Evolutionary conservation across 2,113 vertebrate species (phyloP), one percentile per base, ranked within the genome.

Genomic region (Myotis brandtii): DNA sequence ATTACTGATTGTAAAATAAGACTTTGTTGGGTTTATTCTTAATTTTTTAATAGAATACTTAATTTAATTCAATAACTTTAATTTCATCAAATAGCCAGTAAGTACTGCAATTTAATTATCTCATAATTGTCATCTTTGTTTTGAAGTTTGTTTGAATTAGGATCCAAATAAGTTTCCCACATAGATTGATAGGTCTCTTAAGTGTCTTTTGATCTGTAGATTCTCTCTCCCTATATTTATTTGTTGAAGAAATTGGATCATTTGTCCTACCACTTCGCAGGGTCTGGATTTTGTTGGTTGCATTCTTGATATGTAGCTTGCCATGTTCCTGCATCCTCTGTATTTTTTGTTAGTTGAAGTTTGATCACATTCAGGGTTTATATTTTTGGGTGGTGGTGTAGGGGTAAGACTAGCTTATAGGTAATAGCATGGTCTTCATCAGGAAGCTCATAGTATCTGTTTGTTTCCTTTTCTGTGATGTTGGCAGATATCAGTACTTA

Each of bases 211-310:
- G 85, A 70, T 48, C 62, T 69, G 6, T 32, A 46, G 34, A 48
- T 59, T 64, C 34, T 75, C 40, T 75, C 79, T 69, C 3, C 34
- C 20, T 72, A 23, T 34, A 89, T 79, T 64, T 89, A 30, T 70
- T 89, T 89, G 23, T 85, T 93, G 54, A 93, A 85, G 66, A 93
- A 76, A 67, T 56, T 25, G 40, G 30, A 64, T 92, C 4, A 54
- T 72, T 89, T 89, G 34, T 85, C 37, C 23, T 52, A 62, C 43
- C 64, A 52, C 17, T 85, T 72, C 66, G 34, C 17, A 70, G 34
- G 18, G 9, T 18, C 46, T 93, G 80, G 21, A 72, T 73, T 93
- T 93, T 85, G 43, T 25, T 72, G 30, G 48, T 3, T 86, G 54
- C 17, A 54, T 54, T 64, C 83, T n/a, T 30, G 66, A 73, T 34